Evolutionary conservation across 2,113 vertebrate genomes (phyloP), one percentile per base, ranked within the genome.

Genomic region (Coturnix japonica): DNA sequence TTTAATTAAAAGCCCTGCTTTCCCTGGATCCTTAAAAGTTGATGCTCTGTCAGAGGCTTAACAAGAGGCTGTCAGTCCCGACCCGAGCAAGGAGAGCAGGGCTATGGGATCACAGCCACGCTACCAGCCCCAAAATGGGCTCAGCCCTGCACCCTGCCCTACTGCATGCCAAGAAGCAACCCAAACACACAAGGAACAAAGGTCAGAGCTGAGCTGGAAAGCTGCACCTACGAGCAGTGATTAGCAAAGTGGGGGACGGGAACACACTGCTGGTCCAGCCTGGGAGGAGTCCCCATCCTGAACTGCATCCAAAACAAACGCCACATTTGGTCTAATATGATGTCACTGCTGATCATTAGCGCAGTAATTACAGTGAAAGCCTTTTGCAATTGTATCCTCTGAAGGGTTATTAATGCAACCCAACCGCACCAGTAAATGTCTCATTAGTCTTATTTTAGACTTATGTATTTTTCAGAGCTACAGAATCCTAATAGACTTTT

Each of bases 391-490:
- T 81, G 94, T 86, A 94, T 96, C 96, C 97, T 97, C 97, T 51
- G 91, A 97, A 96, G 97, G 97, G 97, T 97, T 97, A 96, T 98
- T 97, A 97, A 97, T 97, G 96, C 97, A 95, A 93, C 94, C 95
- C 95, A 91, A 89, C 97, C 89, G 80, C 96, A 93, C 96, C 96
- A 92, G 91, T 94, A 95, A 98, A 97, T 96, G 96, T 97, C 98
- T 98, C 97, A 97, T 98, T 97, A 96, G 96, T 98, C 96, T 98
- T 97, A 83, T 96, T 98, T 94, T 96, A 97, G 97, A 97, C 76
- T 96, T 96, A 94, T 73, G 95, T 95, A 77, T 97, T 97, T 98
- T 97, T 97, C 94, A 97, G 95, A 95, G 97, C 96, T 95, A 92
- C 92, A 95, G 95, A 97, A 96, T 95, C 95, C 97, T 96, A 94